Percentiles rank a stretch among this genome's conserved stretches.
Evolutionary conservation across 2,797 vertebrate species (phyloP).

Genomic region (Cyprinella venusta): DNA sequence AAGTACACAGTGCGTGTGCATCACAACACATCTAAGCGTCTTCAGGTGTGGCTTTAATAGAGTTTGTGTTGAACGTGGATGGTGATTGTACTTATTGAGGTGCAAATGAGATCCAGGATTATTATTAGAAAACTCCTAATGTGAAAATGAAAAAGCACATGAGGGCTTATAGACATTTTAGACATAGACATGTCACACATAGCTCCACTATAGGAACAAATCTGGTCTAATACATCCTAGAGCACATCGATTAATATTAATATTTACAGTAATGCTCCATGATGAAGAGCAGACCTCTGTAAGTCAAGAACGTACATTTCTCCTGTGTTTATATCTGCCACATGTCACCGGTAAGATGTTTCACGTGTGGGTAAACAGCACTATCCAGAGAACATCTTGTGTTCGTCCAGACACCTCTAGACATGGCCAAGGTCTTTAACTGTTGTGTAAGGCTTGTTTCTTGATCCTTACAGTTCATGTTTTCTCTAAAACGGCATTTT

Average conservation of each 20-base stretch:
- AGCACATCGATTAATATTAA: constrained; percentile 11
- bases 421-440: neutral
- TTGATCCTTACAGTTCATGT: neutral
- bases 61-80: neutral
- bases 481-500: neutral
- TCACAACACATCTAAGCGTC: neutral
- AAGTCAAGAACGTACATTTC: neutral
- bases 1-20: constrained; percentile 6
- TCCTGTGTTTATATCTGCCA: constrained; percentile 4
- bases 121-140: neutral
- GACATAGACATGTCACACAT: no score
- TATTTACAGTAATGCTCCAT: constrained; percentile 1
- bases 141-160: neutral
- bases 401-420: constrained; percentile 14
- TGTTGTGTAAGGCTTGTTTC: neutral
- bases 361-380: constrained; percentile 31
- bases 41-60: neutral
- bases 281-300: neutral
- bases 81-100: neutral
- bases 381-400: constrained; percentile 33
- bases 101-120: neutral
- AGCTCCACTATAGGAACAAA: neutral
- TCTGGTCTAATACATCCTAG: neutral
- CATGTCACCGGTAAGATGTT: neutral
- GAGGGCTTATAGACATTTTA: no score